Percentiles rank a stretch among this genome's conserved stretches.
Conservation (phyloP, 2,797 vertebrate species). For the Taenioides sp. region DNA sequence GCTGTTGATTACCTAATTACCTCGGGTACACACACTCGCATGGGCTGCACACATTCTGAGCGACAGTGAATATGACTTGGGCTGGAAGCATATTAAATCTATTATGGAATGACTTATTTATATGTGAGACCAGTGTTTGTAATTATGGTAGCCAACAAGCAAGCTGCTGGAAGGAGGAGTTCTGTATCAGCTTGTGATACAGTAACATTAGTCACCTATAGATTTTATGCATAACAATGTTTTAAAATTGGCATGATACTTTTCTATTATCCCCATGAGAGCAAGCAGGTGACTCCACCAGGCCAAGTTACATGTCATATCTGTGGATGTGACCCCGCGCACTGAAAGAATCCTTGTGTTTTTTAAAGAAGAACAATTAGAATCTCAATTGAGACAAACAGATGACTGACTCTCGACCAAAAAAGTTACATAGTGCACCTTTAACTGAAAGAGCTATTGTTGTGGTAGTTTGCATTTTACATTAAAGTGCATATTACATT, state of each 20-base stretch:
- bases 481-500: too few species aligned
- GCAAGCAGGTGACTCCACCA: background rate
- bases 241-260: too few species aligned
- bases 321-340: too few species aligned
- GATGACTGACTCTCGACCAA: background rate
- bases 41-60: constrained; percentile 3
- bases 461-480: too few species aligned
- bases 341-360: too few species aligned
- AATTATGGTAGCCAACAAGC: background rate
- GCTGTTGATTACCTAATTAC: constrained; percentile 77
- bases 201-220: too few species aligned
- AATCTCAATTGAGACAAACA: background rate
- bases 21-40: constrained; percentile 38
- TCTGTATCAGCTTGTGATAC: too few species aligned
- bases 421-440: too few species aligned
- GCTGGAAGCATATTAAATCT: constrained; percentile 33
- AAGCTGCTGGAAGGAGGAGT: background rate
- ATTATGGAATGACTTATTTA: background rate
- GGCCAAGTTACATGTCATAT: background rate
- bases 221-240: too few species aligned
- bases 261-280: background rate
- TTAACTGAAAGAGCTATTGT: too few species aligned
- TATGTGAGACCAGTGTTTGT: background rate
- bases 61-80: constrained; percentile 12
- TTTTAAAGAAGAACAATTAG: background rate